Base-by-base conservation (phyloP, 1,140 invertebrate genomes). In the Mya arenaria region DNA sequence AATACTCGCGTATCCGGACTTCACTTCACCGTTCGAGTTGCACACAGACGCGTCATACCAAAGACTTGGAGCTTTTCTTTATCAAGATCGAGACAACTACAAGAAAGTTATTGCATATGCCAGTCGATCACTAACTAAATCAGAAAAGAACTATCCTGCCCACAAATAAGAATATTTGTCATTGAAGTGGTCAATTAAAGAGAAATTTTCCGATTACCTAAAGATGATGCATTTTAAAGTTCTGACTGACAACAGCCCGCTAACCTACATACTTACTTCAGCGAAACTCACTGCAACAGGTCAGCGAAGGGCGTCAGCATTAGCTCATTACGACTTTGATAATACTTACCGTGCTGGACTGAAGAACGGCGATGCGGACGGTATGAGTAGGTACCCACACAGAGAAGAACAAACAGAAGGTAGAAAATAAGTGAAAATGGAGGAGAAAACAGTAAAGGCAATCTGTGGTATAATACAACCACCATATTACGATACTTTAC, bases 271-370 rank as follows among this genome's bases (percentile, higher is more conserved):
- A 23, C 30, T 52, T 30, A 30, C 41, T 73, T 17, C 23, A 34
- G 44, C 69, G 4, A 75, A 63, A 37, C 15, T 69, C 37, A 37
- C 10, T 48, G 74, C 74, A 23, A 78, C 74, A 32, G 62, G 74
- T 34, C 74, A 78, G 37, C 34, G 78, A 44, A 71, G 78, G 78
- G 66, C 32, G 4, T 25, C 78, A 28, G 62, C 75, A 25, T 25
- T 79, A 25, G 75, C 58, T 23, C 32, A 77, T 32, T 77, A 32
- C 28, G 30, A 48, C 23, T 77, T 77, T 34, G 73, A 77, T 34
- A 65, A 48, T 1, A 32, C 36, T 4, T 77, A 77, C 52, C n/a
- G 60, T 8, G 28, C 71, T 19, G 71, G 71, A 19, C 15, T 73
- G 15, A 10, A 58, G 1, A 73, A 73, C n/a, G 30, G 2, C 10